phyloP scores from a whole-genome alignment of 92 coral and sea anemone species.

The Desmophyllum pertusum region DNA sequence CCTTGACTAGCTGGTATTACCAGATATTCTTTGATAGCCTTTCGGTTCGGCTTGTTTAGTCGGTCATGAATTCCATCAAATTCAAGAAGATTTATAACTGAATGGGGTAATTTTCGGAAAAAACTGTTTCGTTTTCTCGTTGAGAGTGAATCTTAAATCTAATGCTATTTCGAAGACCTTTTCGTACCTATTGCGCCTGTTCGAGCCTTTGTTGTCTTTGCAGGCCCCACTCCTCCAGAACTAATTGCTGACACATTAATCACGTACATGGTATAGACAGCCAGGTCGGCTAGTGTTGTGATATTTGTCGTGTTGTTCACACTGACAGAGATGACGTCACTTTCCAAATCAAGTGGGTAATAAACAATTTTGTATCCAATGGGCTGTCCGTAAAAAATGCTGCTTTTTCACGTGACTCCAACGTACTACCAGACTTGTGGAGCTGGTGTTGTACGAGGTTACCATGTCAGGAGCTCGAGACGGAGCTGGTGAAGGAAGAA shows the following conservation, averaged over 20 bases:
- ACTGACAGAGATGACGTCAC: not conserved
- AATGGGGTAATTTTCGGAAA: no score
- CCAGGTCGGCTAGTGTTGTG: constrained; percentile 18
- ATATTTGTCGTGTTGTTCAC: not conserved
- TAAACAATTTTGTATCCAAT: constrained; percentile 30
- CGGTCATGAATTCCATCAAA: no score
- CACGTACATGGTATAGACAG: constrained; percentile 35
- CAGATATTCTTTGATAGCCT: no score
- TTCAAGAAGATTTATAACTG: no score
- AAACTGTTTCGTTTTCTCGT: no score
- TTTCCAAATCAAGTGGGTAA: not conserved
- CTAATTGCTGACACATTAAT: constrained; percentile 35
- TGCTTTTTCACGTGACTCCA: constrained; percentile 31
- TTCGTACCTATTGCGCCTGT: constrained; percentile 48
- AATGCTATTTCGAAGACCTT: no score
- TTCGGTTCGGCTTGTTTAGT: no score
- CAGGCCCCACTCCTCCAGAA: constrained; percentile 40
- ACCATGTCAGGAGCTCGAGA: constrained; percentile 20
- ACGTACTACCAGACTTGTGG: constrained; percentile 32
- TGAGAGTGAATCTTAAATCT: no score
- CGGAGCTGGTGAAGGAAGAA: constrained; percentile 14
- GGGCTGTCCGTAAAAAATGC: not conserved
- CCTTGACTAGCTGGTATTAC: no score
- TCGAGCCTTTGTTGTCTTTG: not conserved
- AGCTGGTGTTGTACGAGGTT: constrained; percentile 33